These are phyloP conservation scores for Paragorgia papillata DNA, from an alignment of 92 coral and sea anemone genomes.

Conservation along the genomic window DNA sequence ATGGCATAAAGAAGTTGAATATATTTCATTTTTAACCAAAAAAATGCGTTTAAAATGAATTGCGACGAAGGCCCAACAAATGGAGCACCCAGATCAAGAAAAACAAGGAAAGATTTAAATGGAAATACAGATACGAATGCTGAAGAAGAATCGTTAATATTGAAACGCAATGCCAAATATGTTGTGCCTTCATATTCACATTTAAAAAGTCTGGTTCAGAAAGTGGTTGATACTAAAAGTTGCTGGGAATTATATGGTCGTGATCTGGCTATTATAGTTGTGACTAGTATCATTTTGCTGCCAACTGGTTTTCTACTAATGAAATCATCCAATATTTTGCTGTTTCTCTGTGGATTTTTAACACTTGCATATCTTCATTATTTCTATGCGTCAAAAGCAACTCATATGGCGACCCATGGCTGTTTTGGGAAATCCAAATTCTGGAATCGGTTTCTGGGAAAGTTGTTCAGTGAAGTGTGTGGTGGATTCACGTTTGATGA, in stretches of 20 bases:
- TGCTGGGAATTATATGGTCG: slow-evolving; percentile 94
- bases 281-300: slow-evolving; percentile 46
- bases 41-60: too few species aligned
- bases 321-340: slow-evolving; percentile 53
- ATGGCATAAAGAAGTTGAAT: too few species aligned
- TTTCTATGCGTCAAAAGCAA: slow-evolving; percentile 64
- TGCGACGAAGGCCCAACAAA: too few species aligned
- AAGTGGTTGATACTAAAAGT: slow-evolving; percentile 57
- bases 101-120: too few species aligned
- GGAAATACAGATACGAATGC: too few species aligned
- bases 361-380: slow-evolving; percentile 67
- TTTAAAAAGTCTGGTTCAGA: slow-evolving; percentile 62
- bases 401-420: slow-evolving; percentile 77
- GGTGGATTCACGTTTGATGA: slow-evolving; percentile 83
- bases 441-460: slow-evolving; percentile 64
- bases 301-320: slow-evolving; percentile 65
- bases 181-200: slow-evolving; percentile 69
- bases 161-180: too few species aligned
- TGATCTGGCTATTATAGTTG: slow-evolving; percentile 60
- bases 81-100: too few species aligned
- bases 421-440: slow-evolving; percentile 68
- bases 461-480: slow-evolving; percentile 72
- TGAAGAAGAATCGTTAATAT: too few species aligned
- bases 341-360: slow-evolving; percentile 66
- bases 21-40: too few species aligned